Evolutionary conservation across 2,113 vertebrate genomes (phyloP), one percentile per base, ranked within the genome.

Genomic region (Anser cygnoides): DNA sequence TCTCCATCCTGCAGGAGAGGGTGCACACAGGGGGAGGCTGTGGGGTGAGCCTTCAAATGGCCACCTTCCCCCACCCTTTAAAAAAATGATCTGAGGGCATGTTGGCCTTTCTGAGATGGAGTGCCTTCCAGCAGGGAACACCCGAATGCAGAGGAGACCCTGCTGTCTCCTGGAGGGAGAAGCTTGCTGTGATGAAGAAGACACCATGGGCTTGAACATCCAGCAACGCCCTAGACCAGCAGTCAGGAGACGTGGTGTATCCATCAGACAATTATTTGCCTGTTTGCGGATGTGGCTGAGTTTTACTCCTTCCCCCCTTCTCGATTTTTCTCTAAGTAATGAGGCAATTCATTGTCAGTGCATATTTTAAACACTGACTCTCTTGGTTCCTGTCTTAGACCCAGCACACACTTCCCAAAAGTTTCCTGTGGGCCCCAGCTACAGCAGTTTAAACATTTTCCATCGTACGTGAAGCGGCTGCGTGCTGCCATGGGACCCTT

Each of bases 391-490:
- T 92, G 68, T 87, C 90, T 92, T 93, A 92, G 70, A 82, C 84
- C 54, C 74, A 90, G 87, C 65, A 82, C 67, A 85, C 2, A 2
- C 67, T 93, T 92, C 89, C 74, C 77, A 92, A 92, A 95, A 84
- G 82, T 58, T 94, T 94, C 95, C 93, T 95, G 93, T 93, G 89
- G 89, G 94, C 84, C 92, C 75, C 93, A 93, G 1, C 72, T 81
- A 39, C 16, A 75, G 91, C 62, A 82, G 31, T 80, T 93, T 67
- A 89, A 77, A 90, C 66, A 81, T 95, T 95, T 96, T 90, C 88
- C 83, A 65, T 61, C 2, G 0, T 68, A 89, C 6, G 2, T 92
- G 93, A 93, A 61, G 73, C 7, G 57, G 90, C 62, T 87, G 44
- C 59, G 43, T 62, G 65, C 66, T 93, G 77, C 86, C 74, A 50